Evolutionary conservation across 2,797 vertebrate genomes (phyloP).

Genomic region (Cirrhinus mrigala): DNA sequence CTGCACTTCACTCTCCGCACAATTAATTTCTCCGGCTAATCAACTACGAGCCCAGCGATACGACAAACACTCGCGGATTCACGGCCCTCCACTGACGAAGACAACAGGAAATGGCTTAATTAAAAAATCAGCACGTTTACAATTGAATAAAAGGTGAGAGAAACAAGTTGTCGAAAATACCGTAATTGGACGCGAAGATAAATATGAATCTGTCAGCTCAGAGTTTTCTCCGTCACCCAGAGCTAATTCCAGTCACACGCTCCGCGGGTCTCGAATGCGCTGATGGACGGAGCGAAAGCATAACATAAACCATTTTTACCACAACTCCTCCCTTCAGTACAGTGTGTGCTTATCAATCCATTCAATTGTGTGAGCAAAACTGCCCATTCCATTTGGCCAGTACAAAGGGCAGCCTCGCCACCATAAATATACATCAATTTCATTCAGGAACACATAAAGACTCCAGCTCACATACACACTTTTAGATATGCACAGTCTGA

Average conservation of each 20-base stretch:
- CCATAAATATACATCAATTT: constrained; percentile 65
- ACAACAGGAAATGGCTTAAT: constrained; percentile 9
- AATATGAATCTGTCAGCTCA: constrained; percentile 18
- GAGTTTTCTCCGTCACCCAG: constrained; percentile 14
- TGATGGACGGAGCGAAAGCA: constrained; percentile 65
- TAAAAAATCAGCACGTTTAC: constrained; percentile 2
- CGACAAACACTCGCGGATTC: constrained; percentile 46
- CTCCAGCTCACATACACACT: not conserved
- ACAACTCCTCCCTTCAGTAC: constrained; percentile 58
- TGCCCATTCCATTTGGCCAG: constrained; percentile 73
- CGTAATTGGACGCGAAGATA: constrained; percentile 30
- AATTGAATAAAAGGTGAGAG: constrained; percentile 15
- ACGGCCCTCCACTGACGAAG: not conserved
- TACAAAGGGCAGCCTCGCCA: constrained; percentile 76
- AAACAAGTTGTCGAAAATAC: constrained; percentile 25
- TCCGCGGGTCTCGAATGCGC: constrained; percentile 42
- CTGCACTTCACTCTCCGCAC: constrained; percentile 58
- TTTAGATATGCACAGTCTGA: constrained; percentile 15
- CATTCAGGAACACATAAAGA: constrained; percentile 50
- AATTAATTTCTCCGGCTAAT: constrained; percentile 72
- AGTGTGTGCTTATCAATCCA: constrained; percentile 79
- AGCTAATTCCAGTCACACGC: constrained; percentile 11
- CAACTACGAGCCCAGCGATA: constrained; percentile 63
- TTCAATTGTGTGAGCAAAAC: constrained; percentile 74
- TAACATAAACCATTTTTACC: constrained; percentile 74